Base-by-base conservation (phyloP, 1,140 invertebrate genomes). In the Glossosoma conforme region DNA sequence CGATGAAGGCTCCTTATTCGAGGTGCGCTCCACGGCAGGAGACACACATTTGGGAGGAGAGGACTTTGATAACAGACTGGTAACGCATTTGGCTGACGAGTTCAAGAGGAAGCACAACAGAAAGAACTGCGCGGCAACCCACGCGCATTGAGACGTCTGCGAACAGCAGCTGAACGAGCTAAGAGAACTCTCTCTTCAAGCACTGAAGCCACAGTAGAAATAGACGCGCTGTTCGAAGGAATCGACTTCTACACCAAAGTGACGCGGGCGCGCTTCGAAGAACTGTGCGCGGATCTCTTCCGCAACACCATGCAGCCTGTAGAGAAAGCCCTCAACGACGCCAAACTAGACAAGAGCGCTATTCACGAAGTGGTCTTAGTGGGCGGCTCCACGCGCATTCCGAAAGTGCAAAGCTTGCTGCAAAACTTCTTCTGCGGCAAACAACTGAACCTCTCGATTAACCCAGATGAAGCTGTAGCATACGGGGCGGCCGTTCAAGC, bases 321-420 rank as follows among this genome's bases (percentile, higher is more conserved):
- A 0, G 82, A 86, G 58, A 84, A 83, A 54, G 80, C 87, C 14
- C 65, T 91, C 24, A 71, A 77, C 20, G 86, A 90, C 65, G 81
- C 84, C 25, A 84, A 85, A 62, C 51, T 85, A 47, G 80, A 84
- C 65, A 86, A 86, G 60, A 61, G 62, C 30, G 64, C 69, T 6
- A 86, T 90, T 49, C 75, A 90, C 61, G 87, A 91, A 54, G 81
- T 91, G 6, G 85, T 90, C 2, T 72, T 91, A 11, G 87, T 90
- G 14, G 87, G 87, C 13, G 87, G 87, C 13, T 89, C 86, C 0
- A 90, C 84, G 8, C 75, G 87, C 14, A 82, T 84, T 24, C 82
- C 80, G 0, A 83, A 82, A 61, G 76, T 84, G 37, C 81, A 82
- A 59, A 74, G 66, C 2, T 69, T 82, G 62, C 61, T 83, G 8